phyloP scores from a whole-genome alignment of 2,113 vertebrate genomes.

The Poeciliopsis occidentalis region DNA sequence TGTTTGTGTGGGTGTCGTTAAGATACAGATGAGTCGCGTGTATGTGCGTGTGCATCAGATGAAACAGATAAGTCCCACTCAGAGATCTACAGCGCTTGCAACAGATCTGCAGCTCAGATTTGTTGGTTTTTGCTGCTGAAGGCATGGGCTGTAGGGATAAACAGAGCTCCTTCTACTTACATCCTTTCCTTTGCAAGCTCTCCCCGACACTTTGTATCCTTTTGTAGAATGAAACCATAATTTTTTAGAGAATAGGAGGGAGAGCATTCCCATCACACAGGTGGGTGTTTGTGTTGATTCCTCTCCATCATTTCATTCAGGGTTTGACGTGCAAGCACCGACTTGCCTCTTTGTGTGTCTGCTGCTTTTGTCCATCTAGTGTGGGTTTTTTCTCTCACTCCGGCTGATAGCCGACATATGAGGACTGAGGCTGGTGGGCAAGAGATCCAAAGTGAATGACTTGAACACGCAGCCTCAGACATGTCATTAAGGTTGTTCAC shows the following conservation, averaged over 20 bases:
- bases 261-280: neutral
- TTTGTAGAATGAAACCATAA: neutral
- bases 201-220: neutral
- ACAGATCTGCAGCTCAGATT: slow-evolving; percentile 58
- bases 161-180: slow-evolving; percentile 8
- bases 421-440: slow-evolving; percentile 52
- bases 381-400: slow-evolving; percentile 28
- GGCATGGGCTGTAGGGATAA: slow-evolving; percentile 15
- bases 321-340: slow-evolving; percentile 24
- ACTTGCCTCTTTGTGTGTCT: slow-evolving; percentile 26
- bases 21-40: slow-evolving; percentile 47
- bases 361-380: slow-evolving; percentile 13
- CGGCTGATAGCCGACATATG: slow-evolving; percentile 40
- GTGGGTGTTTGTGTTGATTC: slow-evolving; percentile 15
- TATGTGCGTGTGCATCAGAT: slow-evolving; percentile 36
- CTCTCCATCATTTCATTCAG: slow-evolving; percentile 23
- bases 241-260: neutral
- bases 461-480: slow-evolving; percentile 53
- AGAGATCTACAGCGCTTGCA: slow-evolving; percentile 27
- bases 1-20: slow-evolving; percentile 56
- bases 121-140: slow-evolving; percentile 35
- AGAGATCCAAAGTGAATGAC: slow-evolving; percentile 55
- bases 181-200: slow-evolving; percentile 16
- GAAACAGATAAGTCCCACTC: slow-evolving; percentile 55
- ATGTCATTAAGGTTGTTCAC: slow-evolving; percentile 69